Evolutionary conservation across 2,113 vertebrate genomes (phyloP).

Genomic region (Acinonyx jubatus): DNA sequence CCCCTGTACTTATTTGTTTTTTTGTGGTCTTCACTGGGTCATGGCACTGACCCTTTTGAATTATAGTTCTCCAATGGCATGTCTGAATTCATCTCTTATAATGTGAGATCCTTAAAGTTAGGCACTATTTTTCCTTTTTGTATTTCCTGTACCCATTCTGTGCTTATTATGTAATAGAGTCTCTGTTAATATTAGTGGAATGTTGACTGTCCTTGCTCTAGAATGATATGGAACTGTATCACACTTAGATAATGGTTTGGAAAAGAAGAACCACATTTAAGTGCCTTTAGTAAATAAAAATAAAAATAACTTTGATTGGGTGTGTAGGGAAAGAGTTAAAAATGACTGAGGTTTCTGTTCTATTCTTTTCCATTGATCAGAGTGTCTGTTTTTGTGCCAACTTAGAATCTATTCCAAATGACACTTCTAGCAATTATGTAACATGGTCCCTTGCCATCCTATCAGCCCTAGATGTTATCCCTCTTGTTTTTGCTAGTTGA

Average conservation of each 20-base stretch:
- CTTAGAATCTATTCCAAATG: not conserved
- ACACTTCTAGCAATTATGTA: not conserved
- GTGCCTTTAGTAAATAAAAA: not conserved
- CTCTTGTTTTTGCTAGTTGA: not conserved
- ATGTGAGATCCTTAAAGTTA: not conserved
- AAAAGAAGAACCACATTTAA: not conserved
- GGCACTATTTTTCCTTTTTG: not conserved
- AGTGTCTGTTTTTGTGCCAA: no score
- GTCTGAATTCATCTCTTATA: not conserved
- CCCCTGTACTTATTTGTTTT: not conserved
- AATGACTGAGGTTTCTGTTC: conserved; percentile 20
- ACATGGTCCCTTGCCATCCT: not conserved
- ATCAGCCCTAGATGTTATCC: not conserved
- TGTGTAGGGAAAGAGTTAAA: not conserved
- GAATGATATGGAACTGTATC: not conserved
- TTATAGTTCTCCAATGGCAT: not conserved
- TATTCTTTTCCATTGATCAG: no score
- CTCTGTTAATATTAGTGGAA: not conserved
- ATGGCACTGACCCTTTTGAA: not conserved
- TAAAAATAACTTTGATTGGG: conserved; percentile 46
- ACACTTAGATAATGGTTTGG: not conserved
- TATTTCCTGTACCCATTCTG: not conserved
- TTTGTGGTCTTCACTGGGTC: not conserved
- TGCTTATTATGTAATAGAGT: not conserved
- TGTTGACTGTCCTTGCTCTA: not conserved